These are phyloP conservation scores for Chaetorhynchus papuensis DNA, from an alignment of 2,113 vertebrate species.

Conservation along the genomic window DNA sequence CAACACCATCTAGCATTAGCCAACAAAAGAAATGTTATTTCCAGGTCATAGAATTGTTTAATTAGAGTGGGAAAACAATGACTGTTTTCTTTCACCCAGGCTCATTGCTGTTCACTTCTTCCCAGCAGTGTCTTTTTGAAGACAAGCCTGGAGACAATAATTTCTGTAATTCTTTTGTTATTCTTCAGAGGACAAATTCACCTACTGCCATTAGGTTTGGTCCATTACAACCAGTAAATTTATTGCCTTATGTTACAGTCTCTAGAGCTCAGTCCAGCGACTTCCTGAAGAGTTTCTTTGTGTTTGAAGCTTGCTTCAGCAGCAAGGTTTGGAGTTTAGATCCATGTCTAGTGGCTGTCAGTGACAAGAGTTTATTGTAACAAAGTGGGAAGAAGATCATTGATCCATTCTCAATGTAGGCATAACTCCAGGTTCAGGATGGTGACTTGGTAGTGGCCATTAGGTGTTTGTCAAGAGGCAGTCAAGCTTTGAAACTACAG, in stretches of 20 bases:
- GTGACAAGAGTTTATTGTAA: not conserved
- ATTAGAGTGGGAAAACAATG: not conserved
- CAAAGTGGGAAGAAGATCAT: not conserved
- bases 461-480: not conserved
- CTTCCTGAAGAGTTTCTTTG: not conserved
- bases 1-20: not conserved
- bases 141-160: not conserved
- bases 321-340: not conserved
- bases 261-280: not conserved
- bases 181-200: not conserved
- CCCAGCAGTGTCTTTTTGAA: not conserved
- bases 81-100: not conserved
- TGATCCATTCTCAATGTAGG: not conserved
- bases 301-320: not conserved
- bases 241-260: not conserved
- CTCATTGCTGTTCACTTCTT: not conserved
- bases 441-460: not conserved
- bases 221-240: not conserved
- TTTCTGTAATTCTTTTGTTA: not conserved
- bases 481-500: not conserved
- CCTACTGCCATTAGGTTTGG: not conserved
- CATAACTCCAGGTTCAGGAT: not conserved
- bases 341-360: not conserved
- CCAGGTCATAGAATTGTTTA: constrained; percentile 18
- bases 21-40: constrained; percentile 40